These are phyloP conservation scores for Thymelicus lineola DNA, from an alignment of 2,888 invertebrate genomes.

Conservation along the genomic window DNA sequence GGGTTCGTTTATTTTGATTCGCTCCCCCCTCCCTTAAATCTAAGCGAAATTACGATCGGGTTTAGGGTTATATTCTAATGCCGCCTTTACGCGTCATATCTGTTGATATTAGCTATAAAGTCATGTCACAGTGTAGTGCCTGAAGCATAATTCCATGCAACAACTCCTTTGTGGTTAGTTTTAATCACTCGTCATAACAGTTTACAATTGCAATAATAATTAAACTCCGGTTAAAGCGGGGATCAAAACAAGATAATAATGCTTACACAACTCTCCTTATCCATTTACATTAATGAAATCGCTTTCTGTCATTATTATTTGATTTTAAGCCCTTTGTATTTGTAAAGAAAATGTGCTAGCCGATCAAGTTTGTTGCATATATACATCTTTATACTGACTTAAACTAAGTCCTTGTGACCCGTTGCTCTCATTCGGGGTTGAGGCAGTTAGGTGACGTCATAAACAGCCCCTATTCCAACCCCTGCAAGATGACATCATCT, in stretches of 20 bases:
- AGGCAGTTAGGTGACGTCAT: slow-evolving; percentile 23
- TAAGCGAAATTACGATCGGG: slow-evolving; percentile 62
- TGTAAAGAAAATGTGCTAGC: neutral
- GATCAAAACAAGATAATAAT: slow-evolving; percentile 73
- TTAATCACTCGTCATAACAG: slow-evolving; percentile 76
- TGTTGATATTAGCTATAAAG: slow-evolving; percentile 68
- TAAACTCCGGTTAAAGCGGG: slow-evolving; percentile 67
- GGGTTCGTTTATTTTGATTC: slow-evolving; percentile 62
- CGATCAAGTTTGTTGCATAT: neutral
- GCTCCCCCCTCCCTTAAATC: slow-evolving; percentile 55
- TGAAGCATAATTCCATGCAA: slow-evolving; percentile 43
- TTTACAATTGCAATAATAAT: slow-evolving; percentile 81
- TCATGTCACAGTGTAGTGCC: slow-evolving; percentile 54
- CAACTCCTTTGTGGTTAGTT: slow-evolving; percentile 70
- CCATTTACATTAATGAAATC: slow-evolving; percentile 58
- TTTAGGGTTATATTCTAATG: slow-evolving; percentile 63
- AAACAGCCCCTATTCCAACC: slow-evolving; percentile 20
- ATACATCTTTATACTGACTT: neutral
- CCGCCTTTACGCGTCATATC: slow-evolving; percentile 60
- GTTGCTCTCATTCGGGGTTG: slow-evolving; percentile 13
- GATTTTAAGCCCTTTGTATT: slow-evolving; percentile 53
- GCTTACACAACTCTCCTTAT: slow-evolving; percentile 59
- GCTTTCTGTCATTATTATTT: slow-evolving; percentile 59
- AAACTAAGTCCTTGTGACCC: slow-evolving; percentile 13
- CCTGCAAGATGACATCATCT: slow-evolving; percentile 39